Evolutionary conservation across 2,797 vertebrate genomes (phyloP), one percentile per base, ranked within the genome.

Genomic region (Siniperca undulata): DNA sequence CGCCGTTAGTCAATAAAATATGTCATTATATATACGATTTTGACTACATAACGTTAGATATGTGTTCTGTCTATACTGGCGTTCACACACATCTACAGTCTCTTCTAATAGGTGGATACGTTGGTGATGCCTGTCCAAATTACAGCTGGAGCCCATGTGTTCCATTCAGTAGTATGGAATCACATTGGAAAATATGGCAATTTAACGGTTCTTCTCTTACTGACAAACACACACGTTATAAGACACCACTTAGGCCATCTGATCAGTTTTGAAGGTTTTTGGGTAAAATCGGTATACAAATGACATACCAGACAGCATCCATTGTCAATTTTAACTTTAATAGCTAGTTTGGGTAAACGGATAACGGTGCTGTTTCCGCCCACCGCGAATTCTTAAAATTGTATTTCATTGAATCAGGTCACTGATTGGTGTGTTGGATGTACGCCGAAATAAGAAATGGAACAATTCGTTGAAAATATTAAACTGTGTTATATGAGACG

Each of bases 401-500:
- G 11, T 36, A 0, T 16, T 77, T 66, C 2, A 22, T 6, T 16
- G 0, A 40, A 27, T 2, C 30, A 7, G 2, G 7, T 42, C 38
- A 3, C 2, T 20, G 2, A 7, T 13, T 19, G 1, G 36, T 60
- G 19, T 34, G 27, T 56, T 13, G 4, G 42, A 46, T 19, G 1
- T 3, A 9, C 0, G 30, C 76, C 42, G 42, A 80, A 68, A 19
- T n/a, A 1, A 36, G 0, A 0, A 53, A 1, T 24, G 6, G 0
- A 2, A 24, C 7, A 27, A 11, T 5, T 55, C 0, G 2, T 20
- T 69, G 0, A 9, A 27, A 1, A 3, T 50, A 0, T 40, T 20
- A 1, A 53, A 46, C 22, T 0, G 8, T 10, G 0, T 12, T 42
- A 4, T 12, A 19, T 1, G 5, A 48, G 0, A 19, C 3, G 6